Percentiles rank a stretch among this genome's conserved stretches.
These are phyloP conservation scores for Siphamia tubifer DNA, from an alignment of 2,113 vertebrate genomes.

Conservation along the genomic window DNA sequence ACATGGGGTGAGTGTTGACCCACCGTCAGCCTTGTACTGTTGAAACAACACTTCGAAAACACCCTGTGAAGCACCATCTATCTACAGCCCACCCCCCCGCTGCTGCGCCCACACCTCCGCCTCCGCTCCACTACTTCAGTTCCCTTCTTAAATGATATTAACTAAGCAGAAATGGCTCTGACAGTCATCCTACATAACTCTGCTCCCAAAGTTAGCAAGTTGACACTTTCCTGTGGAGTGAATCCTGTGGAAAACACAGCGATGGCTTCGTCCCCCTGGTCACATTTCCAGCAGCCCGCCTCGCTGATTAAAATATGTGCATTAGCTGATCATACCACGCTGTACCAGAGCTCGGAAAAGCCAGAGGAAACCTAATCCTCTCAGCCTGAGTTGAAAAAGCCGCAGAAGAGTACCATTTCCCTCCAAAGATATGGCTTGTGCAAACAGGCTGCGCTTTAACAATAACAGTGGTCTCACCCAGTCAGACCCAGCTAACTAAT, in stretches of 20 bases:
- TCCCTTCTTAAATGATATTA: not conserved
- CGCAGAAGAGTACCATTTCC: slow-evolving; percentile 67
- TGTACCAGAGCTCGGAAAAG: slow-evolving; percentile 30
- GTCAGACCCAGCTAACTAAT: slow-evolving; percentile 73
- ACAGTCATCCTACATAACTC: not conserved
- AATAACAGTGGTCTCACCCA: slow-evolving; percentile 75
- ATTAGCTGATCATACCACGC: slow-evolving; percentile 34
- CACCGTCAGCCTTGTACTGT: slow-evolving; percentile 81
- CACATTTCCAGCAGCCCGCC: slow-evolving; percentile 44
- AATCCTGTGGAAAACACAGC: slow-evolving; percentile 13
- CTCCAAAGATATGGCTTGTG: slow-evolving; percentile 76
- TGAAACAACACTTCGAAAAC: slow-evolving; percentile 83
- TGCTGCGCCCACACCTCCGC: not conserved
- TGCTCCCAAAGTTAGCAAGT: not conserved
- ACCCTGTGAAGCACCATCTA: slow-evolving; percentile 54
- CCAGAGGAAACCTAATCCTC: slow-evolving; percentile 60
- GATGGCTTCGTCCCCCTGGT: slow-evolving; percentile 18
- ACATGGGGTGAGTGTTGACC: slow-evolving; percentile 81
- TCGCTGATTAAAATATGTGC: slow-evolving; percentile 63
- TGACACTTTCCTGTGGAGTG: slow-evolving; percentile 2
- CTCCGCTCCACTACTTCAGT: not conserved
- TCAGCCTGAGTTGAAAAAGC: slow-evolving; percentile 59
- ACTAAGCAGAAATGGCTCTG: not conserved
- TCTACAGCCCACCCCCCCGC: slow-evolving; percentile 34
- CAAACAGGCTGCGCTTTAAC: slow-evolving; percentile 71